Evolutionary conservation across 35 echinoderm and acorn worm species (phyloP).

Genomic region (Holothuria glaberrima): DNA sequence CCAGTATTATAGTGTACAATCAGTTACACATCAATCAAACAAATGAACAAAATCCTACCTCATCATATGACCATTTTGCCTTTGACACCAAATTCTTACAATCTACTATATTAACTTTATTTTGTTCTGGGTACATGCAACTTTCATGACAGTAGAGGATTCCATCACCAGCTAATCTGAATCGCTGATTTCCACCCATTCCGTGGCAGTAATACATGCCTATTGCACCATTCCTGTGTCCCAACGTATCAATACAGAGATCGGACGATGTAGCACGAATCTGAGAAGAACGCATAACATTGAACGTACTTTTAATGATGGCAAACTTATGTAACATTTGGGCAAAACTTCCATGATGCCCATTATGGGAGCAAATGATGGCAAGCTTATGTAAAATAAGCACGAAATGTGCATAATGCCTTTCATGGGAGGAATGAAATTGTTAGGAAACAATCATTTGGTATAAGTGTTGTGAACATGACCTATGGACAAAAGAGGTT

Average conservation of each 20-base stretch:
- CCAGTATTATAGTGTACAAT: no score
- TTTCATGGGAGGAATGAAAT: no score
- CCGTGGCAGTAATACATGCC: slow-evolving; percentile 75
- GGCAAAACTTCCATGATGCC: no score
- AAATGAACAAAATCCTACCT: slow-evolving; percentile 24
- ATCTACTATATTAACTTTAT: slow-evolving; percentile 17
- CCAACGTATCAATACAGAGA: slow-evolving; percentile 72
- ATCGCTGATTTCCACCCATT: slow-evolving; percentile 74
- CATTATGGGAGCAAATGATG: no score
- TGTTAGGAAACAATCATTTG: no score
- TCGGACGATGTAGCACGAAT: slow-evolving; percentile 49
- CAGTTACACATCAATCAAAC: neutral
- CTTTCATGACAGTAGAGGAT: slow-evolving; percentile 29
- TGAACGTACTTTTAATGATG: no score
- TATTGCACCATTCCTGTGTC: slow-evolving; percentile 52
- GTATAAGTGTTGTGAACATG: no score
- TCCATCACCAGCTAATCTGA: slow-evolving; percentile 16
- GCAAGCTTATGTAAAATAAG: no score
- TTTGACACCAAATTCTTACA: slow-evolving; percentile 41
- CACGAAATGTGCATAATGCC: no score
- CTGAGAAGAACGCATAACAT: neutral
- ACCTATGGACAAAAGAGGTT: no score
- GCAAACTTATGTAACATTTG: no score
- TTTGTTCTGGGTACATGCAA: slow-evolving; percentile 9
- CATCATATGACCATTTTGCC: slow-evolving; percentile 49